Base-by-base conservation (phyloP, 2,113 vertebrate species). In the Trogon melanurus region DNA sequence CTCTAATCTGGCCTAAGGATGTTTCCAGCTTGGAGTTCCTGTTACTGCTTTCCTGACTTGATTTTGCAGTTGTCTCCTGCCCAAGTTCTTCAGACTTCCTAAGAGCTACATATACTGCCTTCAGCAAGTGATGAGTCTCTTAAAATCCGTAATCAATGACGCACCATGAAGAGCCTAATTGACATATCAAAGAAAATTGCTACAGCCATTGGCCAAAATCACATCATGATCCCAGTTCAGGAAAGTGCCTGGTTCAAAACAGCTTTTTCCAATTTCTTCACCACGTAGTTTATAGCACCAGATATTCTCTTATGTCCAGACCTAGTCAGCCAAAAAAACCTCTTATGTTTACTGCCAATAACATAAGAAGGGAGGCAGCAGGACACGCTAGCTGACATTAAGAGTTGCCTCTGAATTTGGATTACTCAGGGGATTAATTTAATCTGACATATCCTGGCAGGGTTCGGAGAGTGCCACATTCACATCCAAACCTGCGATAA, bases 351-450 rank as follows among this genome's bases (percentile, higher is more conserved):
- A 76, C 54, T 73, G 58, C 32, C 75, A 93, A 36, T 73, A 88
- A 85, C 18, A 6, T 16, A 58, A 82, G 56, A 79, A 91, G 74
- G 82, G 83, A 79, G 74, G 79, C 45, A 88, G 76, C 19, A 86
- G 57, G 56, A 85, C 48, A 61, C 25, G 29, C 21, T 83, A 90
- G 20, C 30, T 88, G 82, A 90, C 56, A 89, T 58, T 85, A 87
- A 70, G 74, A 70, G 60, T 7, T 86, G 21, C 26, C 57, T 85
- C 84, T 88, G 50, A 80, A 71, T 92, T 53, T 89, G 72, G 61
- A 67, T 70, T 80, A 84, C 65, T 78, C 75, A n/a, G 9, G 22
- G 57, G 88, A 96, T 88, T 83, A 86, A 93, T 88, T 92, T 94
- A 86, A 90, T 90, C 75, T 67, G 92, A 85, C 48, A 62, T 32